A percentile compares a stretch with the other conserved stretches of the same genome.
Conservation (phyloP, 2,888 invertebrate species). For the Ephialtes manifestator region DNA sequence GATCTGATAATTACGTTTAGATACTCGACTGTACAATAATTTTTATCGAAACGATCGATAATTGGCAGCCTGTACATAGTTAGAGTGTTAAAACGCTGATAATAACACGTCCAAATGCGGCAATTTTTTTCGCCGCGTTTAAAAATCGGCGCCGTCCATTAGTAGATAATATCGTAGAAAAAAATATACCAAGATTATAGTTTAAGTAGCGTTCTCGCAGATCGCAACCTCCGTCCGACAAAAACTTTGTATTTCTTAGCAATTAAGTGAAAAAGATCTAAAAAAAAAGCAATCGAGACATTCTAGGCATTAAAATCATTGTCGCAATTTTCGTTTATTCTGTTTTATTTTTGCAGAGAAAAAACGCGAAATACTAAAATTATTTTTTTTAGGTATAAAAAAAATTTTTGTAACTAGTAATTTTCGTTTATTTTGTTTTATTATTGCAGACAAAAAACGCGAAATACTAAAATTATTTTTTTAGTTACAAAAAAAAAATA, state of each 20-base stretch:
- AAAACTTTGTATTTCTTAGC: background rate
- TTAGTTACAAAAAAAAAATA: too few species aligned
- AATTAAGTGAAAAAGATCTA: background rate
- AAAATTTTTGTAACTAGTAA: too few species aligned
- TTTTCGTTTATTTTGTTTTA: too few species aligned
- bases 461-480: too few species aligned
- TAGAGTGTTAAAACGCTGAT: constrained; percentile 58
- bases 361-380: background rate
- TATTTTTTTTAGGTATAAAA: too few species aligned
- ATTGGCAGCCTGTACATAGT: constrained; percentile 66
- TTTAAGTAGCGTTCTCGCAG: constrained; percentile 8
- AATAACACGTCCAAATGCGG: constrained; percentile 19
- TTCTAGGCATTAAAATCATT: background rate
- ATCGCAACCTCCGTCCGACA: constrained; percentile 12
- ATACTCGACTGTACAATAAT: constrained; percentile 61
- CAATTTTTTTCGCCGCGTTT: constrained; percentile 24
- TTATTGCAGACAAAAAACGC: too few species aligned
- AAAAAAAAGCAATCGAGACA: background rate
- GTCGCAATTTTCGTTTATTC: background rate
- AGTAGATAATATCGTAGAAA: background rate
- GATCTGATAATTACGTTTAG: constrained; percentile 41
- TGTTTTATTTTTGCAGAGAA: background rate
- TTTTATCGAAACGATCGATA: constrained; percentile 44
- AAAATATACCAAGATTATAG: background rate
- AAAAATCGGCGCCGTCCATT: constrained; percentile 56